Base-by-base conservation (phyloP, 1,140 invertebrate species). In the Batillaria attramentaria region DNA sequence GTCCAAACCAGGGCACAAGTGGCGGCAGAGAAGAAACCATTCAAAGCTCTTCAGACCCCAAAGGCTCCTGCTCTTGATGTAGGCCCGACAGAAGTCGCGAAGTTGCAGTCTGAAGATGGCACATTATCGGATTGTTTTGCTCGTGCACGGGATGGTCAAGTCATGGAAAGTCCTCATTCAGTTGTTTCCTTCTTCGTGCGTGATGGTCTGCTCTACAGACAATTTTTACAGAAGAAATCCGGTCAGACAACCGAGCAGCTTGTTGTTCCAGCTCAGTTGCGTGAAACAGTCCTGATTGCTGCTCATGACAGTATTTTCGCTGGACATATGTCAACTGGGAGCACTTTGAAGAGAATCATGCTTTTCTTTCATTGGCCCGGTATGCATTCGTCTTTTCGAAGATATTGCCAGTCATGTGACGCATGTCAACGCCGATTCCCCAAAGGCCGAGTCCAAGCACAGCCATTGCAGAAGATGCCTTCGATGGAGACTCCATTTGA, bases 401-500 rank as follows among this genome's bases (percentile, higher is more conserved):
- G 78, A 77, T 79, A 60, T n/a, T 76, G 75, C 70, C 62, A 57
- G 62, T 81, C 80, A 60, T 82, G 77, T 77, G 77, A 79, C 57
- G 66, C 82, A 24, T 86, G 85, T 50, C 84, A 86, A 68, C 54
- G 66, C 20, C 81, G 79, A 16, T 31, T 76, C 18, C 57, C 78
- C 1, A 84, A 84, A 60, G 83, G 85, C 20, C 79, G 66, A 20
- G 60, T 81, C 24, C 24, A 4, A 0, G 79, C 81, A 62, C 66
- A 83, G 8, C 83, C 80, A 33, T 70, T 84, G 39, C 80, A 72
- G 20, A 70, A 66, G 3, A 84, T 85, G 79, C 80, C 82, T 6
- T 16, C 85, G 6, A 84, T 86, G 31, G 75, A 79, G 8, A 69
- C n/a, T 2, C 77, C 79, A 2, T 87, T 87, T 73, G 28, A 72